A percentile compares a stretch with the other conserved stretches of the same genome.
phyloP scores from a whole-genome alignment of 2,113 vertebrate genomes.

The Malurus melanocephalus region DNA sequence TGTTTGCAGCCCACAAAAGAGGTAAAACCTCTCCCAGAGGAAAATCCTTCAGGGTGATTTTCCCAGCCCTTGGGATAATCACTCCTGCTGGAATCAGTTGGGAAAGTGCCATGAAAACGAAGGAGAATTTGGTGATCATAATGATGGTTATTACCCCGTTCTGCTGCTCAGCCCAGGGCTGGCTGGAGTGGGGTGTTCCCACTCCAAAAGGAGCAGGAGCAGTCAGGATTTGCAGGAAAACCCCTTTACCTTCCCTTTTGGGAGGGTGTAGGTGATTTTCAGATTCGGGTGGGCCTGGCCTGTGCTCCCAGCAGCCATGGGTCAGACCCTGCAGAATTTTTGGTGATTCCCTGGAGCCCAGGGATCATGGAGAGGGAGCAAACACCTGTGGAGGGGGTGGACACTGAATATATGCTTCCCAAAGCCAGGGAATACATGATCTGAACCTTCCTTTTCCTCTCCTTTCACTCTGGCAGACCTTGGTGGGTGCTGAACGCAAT shows the following conservation, averaged over 20 bases:
- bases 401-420: neutral
- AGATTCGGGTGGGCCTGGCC: accelerated
- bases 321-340: neutral
- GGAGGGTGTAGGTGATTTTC: neutral
- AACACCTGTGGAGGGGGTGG: neutral
- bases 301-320: too few species aligned
- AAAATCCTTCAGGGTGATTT: neutral
- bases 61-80: neutral
- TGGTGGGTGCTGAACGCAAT: neutral
- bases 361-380: neutral
- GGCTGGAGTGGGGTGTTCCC: neutral
- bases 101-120: neutral
- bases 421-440: accelerated
- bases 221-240: neutral
- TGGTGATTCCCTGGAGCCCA: neutral
- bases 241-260: neutral
- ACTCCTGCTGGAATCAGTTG: neutral
- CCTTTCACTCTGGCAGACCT: too few species aligned
- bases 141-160: neutral
- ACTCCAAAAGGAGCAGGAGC: neutral
- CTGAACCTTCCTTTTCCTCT: neutral
- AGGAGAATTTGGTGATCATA: neutral
- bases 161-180: neutral
- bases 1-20: neutral
- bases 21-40: neutral